Conservation (phyloP, 2,888 invertebrate species). For the Drosophila hamatofila region DNA sequence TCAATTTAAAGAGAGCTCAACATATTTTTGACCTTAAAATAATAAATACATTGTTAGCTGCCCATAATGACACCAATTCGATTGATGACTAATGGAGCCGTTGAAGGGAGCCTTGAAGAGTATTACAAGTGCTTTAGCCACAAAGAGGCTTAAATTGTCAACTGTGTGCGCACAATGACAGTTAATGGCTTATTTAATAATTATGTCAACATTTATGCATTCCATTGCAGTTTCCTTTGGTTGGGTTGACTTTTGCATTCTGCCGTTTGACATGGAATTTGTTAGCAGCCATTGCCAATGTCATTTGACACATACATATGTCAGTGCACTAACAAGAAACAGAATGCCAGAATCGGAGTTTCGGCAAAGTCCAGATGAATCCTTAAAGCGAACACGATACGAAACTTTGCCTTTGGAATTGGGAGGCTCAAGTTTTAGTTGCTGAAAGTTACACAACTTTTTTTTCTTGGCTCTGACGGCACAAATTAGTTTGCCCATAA, state of each 20-base stretch:
- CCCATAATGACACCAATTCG: background rate
- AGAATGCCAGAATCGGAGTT: background rate
- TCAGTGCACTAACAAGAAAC: background rate
- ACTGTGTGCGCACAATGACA: constrained; percentile 14
- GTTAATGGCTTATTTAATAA: constrained; percentile 31
- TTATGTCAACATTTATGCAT: constrained; percentile 15
- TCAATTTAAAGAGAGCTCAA: background rate
- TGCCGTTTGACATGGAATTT: constrained; percentile 45
- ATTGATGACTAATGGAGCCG: background rate
- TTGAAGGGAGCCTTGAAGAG: background rate
- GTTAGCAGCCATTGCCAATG: constrained; percentile 63
- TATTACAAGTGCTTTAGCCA: constrained; percentile 1
- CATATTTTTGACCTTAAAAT: too few species aligned
- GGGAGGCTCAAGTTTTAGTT: constrained; percentile 24
- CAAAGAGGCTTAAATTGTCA: constrained; percentile 9
- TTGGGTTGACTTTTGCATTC: constrained; percentile 3
- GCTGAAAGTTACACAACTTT: constrained; percentile 38
- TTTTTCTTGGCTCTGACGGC: constrained; percentile 36
- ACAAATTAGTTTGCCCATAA: constrained; percentile 53
- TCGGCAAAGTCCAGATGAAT: constrained; percentile 34
- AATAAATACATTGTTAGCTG: background rate
- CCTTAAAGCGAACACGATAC: constrained; percentile 24
- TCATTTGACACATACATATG: constrained; percentile 57
- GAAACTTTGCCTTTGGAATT: constrained; percentile 31
- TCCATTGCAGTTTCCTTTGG: background rate